phyloP scores from a whole-genome alignment of 2,113 vertebrate genomes.

The Podocnemis expansa region DNA sequence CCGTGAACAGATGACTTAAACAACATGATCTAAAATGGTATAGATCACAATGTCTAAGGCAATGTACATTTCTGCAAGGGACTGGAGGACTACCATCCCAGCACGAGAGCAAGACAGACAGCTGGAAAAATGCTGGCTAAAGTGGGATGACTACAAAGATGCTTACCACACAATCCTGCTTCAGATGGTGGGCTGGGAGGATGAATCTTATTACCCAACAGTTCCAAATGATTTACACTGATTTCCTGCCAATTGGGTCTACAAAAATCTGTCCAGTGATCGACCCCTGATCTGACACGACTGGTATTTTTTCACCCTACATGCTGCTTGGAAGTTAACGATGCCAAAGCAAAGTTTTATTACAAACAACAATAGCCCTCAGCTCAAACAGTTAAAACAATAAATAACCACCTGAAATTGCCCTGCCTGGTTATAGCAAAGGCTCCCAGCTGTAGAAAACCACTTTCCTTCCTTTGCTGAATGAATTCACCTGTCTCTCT shows the following conservation, averaged over 20 bases:
- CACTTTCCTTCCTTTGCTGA: fast-evolving
- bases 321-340: neutral
- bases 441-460: fast-evolving
- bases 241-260: neutral
- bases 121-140: neutral
- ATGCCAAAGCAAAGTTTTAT: fast-evolving
- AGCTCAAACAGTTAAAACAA: neutral
- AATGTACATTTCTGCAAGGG: neutral
- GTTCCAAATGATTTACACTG: neutral
- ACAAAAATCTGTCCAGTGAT: neutral
- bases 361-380: fast-evolving
- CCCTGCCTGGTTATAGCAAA: neutral
- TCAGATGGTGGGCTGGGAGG: neutral
- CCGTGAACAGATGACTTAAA: neutral
- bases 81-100: neutral
- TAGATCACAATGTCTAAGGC: neutral
- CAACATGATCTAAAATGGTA: neutral
- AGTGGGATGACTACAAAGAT: neutral
- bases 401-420: fast-evolving
- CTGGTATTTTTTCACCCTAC: neutral
- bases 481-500: neutral
- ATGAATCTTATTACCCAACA: too few species aligned
- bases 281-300: neutral
- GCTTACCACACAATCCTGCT: neutral
- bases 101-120: neutral